Evolutionary conservation across 2,113 vertebrate genomes (phyloP).

Genomic region (Hystrix brachyura): DNA sequence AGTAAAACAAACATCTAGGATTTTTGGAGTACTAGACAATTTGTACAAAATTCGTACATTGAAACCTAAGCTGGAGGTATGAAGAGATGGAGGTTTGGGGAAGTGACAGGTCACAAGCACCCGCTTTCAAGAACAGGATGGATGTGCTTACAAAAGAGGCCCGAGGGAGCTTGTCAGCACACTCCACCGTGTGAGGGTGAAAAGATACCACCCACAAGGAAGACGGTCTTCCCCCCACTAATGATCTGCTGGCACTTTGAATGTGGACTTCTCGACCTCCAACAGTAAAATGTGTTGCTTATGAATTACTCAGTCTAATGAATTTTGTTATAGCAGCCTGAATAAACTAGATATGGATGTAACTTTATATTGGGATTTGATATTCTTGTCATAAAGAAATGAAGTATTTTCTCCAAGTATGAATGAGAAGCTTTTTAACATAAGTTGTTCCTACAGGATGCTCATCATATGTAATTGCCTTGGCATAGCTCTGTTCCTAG

Average conservation of each 20-base stretch:
- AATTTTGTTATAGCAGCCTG: not conserved
- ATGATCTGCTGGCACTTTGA: not conserved
- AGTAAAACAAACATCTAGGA: not conserved
- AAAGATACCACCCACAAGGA: not conserved
- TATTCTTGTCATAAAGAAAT: not conserved
- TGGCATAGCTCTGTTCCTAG: not conserved
- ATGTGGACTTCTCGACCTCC: not conserved
- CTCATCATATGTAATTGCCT: not conserved
- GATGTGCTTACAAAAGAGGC: not conserved
- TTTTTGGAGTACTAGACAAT: not conserved
- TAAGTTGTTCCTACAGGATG: not conserved
- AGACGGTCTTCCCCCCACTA: not conserved
- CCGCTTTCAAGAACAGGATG: not conserved
- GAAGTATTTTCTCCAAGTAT: not conserved
- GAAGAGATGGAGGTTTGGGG: not conserved
- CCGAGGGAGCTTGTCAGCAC: not conserved
- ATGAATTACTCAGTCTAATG: not conserved
- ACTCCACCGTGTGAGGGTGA: not conserved
- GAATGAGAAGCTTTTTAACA: not conserved
- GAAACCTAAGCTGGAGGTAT: not conserved
- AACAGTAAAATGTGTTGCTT: not conserved
- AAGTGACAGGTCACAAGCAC: not conserved
- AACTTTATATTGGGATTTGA: not conserved
- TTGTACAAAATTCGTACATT: not conserved
- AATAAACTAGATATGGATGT: not conserved